Evolutionary conservation across 2,113 vertebrate genomes (phyloP), one percentile per base, ranked within the genome.

Genomic region (Setophaga kirtlandii): DNA sequence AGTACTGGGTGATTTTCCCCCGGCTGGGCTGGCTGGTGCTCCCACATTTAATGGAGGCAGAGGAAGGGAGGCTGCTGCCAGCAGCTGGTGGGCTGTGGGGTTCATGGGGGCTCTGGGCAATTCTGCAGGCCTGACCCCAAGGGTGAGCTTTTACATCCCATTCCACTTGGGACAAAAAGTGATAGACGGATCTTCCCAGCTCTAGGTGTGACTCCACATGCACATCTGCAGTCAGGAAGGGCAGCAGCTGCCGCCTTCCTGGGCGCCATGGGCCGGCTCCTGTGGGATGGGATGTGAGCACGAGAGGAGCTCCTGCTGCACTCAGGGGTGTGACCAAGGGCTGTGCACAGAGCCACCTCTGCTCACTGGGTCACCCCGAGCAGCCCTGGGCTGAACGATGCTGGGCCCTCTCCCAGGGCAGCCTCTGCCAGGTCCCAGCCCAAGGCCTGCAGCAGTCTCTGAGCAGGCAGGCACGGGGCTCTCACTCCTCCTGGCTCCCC

Each of bases 261-360:
- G 3, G 41, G 73, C 5, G 2, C 5, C 12, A 0, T 0, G n/a
- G 15, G 63, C 75, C 3, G 64, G 69, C 39, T 10, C 19, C 22
- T 3, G 0, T 14, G 33, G 55, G 55, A 22, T 6, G 33, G 56
- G 56, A 15, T 58, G 55, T 10, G 28, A 5, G 10, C 12, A 3
- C 13, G 5, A 0, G 20, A 0, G 8, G 10, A 39, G n/a, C 23
- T 23, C 59, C 31, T 11, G 0, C 39, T 15, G 5, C 2, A 0
- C 46, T 49, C 75, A 25, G 75, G 31, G 7, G 3, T 0, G 28
- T 1, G 19, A 13, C 22, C 12, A 12, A 18, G 76, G 59, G 44
- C 10, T 14, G 6, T 2, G 12, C 53, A 4, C 7, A 7, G 4
- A n/a, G 23, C 0, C 58, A 5, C 25, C 76, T 25, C 90, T 50